Conservation (phyloP, 2,888 invertebrate species). For the Rhagonycha fulva region DNA sequence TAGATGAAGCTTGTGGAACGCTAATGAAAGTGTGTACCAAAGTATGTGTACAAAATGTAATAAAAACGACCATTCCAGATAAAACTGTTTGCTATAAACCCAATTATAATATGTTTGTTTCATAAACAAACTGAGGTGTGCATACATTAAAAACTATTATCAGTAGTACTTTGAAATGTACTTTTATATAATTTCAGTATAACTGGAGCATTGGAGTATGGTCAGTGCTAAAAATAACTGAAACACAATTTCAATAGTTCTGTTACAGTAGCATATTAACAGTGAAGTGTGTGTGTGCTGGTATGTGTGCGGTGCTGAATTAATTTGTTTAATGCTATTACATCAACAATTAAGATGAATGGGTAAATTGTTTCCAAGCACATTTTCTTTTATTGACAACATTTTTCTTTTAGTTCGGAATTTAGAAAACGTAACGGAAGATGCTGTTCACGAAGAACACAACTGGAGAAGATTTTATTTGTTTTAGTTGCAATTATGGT, state of each 20-base stretch:
- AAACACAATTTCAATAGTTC: not conserved
- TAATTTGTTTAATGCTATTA: not conserved
- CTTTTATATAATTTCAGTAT: not conserved
- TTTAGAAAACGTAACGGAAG: not conserved
- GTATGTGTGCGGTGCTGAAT: not conserved
- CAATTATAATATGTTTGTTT: not conserved
- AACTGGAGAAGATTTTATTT: not conserved
- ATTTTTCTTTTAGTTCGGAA: not conserved
- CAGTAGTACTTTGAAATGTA: not conserved
- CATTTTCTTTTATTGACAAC: not conserved
- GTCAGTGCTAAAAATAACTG: not conserved
- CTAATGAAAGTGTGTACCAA: not conserved
- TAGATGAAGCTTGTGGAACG: not conserved
- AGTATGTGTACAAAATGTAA: not conserved
- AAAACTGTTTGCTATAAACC: not conserved
- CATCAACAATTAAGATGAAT: not conserved
- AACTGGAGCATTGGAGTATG: not conserved
- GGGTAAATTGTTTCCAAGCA: not conserved
- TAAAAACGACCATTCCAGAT: not conserved
- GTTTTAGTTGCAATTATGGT: not conserved
- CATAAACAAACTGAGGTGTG: not conserved
- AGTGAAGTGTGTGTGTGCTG: not conserved
- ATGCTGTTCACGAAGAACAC: not conserved
- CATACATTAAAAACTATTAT: not conserved
- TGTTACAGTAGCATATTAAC: slow-evolving; percentile 1